Evolutionary conservation across 2,113 vertebrate species (phyloP).

Genomic region (Axis porcinus): DNA sequence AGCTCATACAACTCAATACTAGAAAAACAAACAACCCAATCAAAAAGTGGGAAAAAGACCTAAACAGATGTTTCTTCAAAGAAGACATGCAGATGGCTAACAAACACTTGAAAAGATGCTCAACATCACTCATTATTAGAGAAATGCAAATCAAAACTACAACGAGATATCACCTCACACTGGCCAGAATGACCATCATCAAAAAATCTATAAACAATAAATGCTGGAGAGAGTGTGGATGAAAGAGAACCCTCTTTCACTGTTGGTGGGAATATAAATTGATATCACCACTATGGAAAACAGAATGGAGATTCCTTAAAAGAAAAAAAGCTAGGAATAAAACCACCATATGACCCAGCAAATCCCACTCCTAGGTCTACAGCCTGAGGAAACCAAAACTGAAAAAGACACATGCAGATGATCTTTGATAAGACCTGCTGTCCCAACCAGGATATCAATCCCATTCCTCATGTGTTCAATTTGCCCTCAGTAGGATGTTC

Average conservation of each 20-base stretch:
- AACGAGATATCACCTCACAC: neutral
- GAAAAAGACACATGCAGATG: neutral
- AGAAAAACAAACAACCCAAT: neutral
- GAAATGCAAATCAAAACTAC: neutral
- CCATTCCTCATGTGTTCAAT: slow-evolving; percentile 89
- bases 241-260: neutral
- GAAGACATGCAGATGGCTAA: neutral
- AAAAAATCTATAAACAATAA: neutral
- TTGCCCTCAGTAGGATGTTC: slow-evolving; percentile 91
- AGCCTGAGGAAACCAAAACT: neutral
- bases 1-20: neutral
- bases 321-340: neutral
- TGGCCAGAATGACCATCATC: neutral
- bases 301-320: neutral
- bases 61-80: neutral
- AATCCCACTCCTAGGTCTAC: neutral
- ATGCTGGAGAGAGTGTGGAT: neutral
- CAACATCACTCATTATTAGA: neutral
- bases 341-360: neutral
- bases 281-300: neutral
- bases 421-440: slow-evolving; percentile 90
- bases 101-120: neutral
- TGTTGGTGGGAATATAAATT: neutral
- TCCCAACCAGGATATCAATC: slow-evolving; percentile 94
- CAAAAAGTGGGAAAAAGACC: neutral